Evolutionary conservation across 92 coral and sea anemone species (phyloP).

Genomic region (Nematostella vectensis): DNA sequence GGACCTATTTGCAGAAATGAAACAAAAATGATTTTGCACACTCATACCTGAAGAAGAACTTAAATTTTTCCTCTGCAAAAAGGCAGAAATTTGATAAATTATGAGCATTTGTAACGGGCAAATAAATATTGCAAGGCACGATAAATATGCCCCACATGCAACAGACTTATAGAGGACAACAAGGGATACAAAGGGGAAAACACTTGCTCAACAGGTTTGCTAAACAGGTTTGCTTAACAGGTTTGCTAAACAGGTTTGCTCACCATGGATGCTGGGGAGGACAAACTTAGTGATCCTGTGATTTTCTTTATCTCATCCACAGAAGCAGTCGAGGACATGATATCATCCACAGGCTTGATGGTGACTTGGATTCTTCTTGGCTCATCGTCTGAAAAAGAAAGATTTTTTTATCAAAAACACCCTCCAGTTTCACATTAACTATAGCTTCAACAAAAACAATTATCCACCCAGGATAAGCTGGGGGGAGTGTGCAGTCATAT

Average conservation of each 20-base stretch:
- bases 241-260: background rate
- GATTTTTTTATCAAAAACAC: too few relatives aligned
- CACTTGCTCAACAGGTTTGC: background rate
- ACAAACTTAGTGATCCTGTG: conserved; percentile 67
- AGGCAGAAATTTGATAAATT: background rate
- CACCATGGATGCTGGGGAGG: conserved; percentile 90
- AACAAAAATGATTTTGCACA: too few relatives aligned
- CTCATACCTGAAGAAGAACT: conserved; percentile 60
- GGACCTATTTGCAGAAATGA: background rate
- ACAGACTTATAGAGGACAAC: too few relatives aligned
- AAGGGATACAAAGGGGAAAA: too few relatives aligned
- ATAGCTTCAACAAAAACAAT: too few relatives aligned
- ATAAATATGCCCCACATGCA: too few relatives aligned
- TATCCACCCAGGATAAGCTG: too few relatives aligned
- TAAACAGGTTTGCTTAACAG: background rate
- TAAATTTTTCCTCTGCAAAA: conserved; percentile 51
- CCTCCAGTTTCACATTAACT: too few relatives aligned
- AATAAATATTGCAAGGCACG: too few relatives aligned
- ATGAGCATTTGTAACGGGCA: background rate
- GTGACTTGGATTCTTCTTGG: conserved; percentile 82
- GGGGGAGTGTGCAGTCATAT: too few relatives aligned
- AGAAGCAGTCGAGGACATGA: conserved; percentile 60
- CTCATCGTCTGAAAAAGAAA: conserved; percentile 53
- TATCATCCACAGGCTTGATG: conserved; percentile 82
- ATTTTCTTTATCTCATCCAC: conserved; percentile 95